Percentiles rank a stretch among this genome's conserved stretches.
Evolutionary conservation across 2,113 vertebrate species (phyloP).

Genomic region (Pteropus alecto): DNA sequence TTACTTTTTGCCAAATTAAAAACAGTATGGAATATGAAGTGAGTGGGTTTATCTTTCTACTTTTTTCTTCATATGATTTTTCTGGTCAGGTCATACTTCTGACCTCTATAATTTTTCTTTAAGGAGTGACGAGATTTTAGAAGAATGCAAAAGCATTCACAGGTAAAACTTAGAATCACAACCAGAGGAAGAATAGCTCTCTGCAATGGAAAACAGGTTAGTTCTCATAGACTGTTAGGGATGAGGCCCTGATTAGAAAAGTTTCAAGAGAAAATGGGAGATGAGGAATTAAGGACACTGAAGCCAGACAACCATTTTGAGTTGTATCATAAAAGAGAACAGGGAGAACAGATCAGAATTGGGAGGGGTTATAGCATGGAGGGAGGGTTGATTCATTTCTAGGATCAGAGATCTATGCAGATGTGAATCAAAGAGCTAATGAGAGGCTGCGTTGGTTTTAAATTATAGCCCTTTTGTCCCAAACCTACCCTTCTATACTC

Average conservation of each 20-base stretch:
- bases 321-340: neutral
- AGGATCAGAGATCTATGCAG: neutral
- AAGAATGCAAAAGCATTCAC: neutral
- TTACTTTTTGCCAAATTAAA: neutral
- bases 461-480: neutral
- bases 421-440: neutral
- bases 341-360: neutral
- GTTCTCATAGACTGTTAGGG: neutral
- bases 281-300: neutral
- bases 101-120: neutral
- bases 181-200: neutral
- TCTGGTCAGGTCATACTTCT: neutral
- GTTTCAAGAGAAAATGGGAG: neutral
- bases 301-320: neutral
- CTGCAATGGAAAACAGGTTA: neutral
- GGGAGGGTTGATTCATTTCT: neutral
- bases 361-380: neutral
- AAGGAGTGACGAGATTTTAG: neutral
- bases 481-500: neutral
- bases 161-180: neutral
- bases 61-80: neutral
- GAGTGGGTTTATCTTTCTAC: neutral
- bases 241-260: neutral
- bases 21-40: neutral
- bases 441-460: neutral